Evolutionary conservation across 2,888 invertebrate species (phyloP).

Genomic region (Neria commutata): DNA sequence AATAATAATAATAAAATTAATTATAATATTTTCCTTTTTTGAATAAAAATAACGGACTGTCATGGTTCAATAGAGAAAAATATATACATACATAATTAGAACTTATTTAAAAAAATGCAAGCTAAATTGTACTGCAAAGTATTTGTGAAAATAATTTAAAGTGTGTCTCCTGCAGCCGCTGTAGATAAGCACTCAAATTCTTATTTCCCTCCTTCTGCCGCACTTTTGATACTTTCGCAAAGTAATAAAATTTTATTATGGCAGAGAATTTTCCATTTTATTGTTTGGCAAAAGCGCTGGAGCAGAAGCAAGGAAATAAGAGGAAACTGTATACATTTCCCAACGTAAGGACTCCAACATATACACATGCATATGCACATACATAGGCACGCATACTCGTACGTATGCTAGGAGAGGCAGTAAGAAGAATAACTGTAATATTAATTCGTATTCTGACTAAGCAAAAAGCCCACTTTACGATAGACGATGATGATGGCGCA

Average conservation of each 20-base stretch:
- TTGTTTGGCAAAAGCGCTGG: slow-evolving; percentile 37
- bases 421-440: slow-evolving; percentile 29
- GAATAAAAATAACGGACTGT: no score
- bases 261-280: slow-evolving; percentile 44
- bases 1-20: no score
- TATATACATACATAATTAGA: no score
- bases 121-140: no score
- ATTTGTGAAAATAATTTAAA: no score
- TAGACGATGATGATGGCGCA: slow-evolving; percentile 28
- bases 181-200: slow-evolving; percentile 6
- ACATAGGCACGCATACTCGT: no score
- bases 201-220: slow-evolving; percentile 5
- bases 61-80: no score
- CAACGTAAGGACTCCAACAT: slow-evolving; percentile 15
- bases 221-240: slow-evolving; percentile 20
- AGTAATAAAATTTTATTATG: slow-evolving; percentile 46
- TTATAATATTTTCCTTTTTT: no score
- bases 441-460: slow-evolving; percentile 43
- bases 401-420: slow-evolving; percentile 37
- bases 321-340: slow-evolving; percentile 50
- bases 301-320: slow-evolving; percentile 45
- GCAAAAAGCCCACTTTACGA: slow-evolving; percentile 47
- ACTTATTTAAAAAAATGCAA: no score
- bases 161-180: no score
- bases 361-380: slow-evolving; percentile 24